phyloP scores from a whole-genome alignment of 2,888 invertebrate species.

The Achlya flavicornis region DNA sequence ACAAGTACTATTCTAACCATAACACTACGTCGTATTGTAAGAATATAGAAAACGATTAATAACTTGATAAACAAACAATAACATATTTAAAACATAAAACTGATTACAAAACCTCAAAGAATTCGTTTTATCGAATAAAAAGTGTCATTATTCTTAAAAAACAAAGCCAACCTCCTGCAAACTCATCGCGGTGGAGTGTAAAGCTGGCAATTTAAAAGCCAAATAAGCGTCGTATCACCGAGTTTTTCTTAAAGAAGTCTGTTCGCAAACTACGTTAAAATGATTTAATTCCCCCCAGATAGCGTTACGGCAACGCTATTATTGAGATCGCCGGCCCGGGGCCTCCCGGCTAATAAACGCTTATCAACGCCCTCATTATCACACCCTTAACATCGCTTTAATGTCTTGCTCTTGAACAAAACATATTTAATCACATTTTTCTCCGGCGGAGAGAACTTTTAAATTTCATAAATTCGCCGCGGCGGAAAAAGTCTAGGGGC shows the following conservation, averaged over 20 bases:
- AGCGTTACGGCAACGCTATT: conserved; percentile 69
- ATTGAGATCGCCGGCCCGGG: conserved; percentile 69
- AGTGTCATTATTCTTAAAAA: conserved; percentile 50
- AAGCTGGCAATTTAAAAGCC: conserved; percentile 63
- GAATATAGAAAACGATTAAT: no score
- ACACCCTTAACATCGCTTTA: conserved; percentile 84
- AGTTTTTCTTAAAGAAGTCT: conserved; percentile 72
- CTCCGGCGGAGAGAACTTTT: conserved; percentile 70
- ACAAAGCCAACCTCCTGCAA: conserved; percentile 43
- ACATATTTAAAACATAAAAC: not conserved
- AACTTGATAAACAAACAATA: not conserved
- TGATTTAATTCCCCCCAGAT: conserved; percentile 82
- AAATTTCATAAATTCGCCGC: conserved; percentile 73
- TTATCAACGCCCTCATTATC: conserved; percentile 84
- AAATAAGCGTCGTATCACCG: conserved; percentile 66
- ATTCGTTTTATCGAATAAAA: conserved; percentile 19
- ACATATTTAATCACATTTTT: conserved; percentile 85
- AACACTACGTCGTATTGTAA: no score
- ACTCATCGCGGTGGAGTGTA: conserved; percentile 43
- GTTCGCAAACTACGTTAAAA: conserved; percentile 78
- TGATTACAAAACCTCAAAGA: conserved; percentile 2
- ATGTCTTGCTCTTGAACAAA: conserved; percentile 84
- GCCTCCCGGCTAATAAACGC: conserved; percentile 81
- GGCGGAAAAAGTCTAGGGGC: conserved; percentile 33
- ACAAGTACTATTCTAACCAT: no score